Evolutionary conservation across 1,140 invertebrate species (phyloP), one percentile per base, ranked within the genome.

Genomic region (Drosophila mauritiana): DNA sequence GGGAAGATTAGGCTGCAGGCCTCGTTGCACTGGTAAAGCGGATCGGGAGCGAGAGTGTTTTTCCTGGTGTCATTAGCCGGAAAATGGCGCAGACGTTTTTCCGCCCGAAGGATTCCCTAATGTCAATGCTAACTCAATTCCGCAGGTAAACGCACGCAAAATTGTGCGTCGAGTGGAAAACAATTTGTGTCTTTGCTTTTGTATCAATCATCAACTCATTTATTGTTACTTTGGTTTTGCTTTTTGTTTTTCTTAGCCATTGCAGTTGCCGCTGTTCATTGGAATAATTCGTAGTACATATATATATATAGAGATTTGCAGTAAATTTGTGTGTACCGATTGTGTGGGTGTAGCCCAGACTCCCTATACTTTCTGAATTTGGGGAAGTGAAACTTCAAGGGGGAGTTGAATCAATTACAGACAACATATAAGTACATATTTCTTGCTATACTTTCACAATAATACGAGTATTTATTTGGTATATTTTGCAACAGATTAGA

Each of bases 201-300:
- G 76, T 83, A 88, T 89, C 80, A 84, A 89, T 88, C 83, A 89
- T 89, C 80, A 88, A 89, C 84, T 80, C 84, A 73, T 88, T 89
- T 88, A 89, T 88, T 89, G 83, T 89, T 89, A 89, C 68, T 89
- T 74, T 79, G 43, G 42, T 45, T 45, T 31, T 31, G 31, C 12
- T 25, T 45, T 25, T 64, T 54, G 52, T 54, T 73, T 59, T 64
- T 62, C 63, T 39, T 64, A 42, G 59, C 63, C 43, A 37, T 65
- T 67, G 63, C 40, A 42, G 25, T 54, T 63, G 73, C 59, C 37
- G 54, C 63, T 70, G 67, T 79, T 51, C 61, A 49, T 74, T 85
- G 56, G 57, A 78, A 53, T 86, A 81, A 72, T 81, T 78, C 49
- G 58, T 78, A 75, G 54, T 68, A 67, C 59, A 27, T 69, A 49